Evolutionary conservation across 1,140 invertebrate species (phyloP).

Genomic region (Drosophila subpulchrella): DNA sequence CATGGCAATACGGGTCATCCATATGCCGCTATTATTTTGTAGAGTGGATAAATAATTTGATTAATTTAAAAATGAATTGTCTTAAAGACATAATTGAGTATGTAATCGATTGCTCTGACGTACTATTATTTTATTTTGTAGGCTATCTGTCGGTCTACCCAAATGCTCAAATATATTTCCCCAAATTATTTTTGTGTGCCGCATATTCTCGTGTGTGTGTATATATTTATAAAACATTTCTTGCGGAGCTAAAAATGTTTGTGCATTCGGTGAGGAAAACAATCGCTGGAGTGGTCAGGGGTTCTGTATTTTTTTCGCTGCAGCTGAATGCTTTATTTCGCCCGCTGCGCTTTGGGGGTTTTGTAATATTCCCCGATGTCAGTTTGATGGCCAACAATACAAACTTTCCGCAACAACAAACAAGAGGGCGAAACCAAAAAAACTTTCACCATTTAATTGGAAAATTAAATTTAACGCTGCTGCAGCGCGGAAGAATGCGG

Average conservation of each 20-base stretch:
- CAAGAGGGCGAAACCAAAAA: background rate
- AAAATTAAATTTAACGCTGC: conserved; percentile 76
- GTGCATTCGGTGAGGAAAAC: conserved; percentile 70
- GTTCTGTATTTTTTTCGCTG: conserved; percentile 36
- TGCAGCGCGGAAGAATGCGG: conserved; percentile 51
- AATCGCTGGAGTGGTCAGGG: conserved; percentile 36
- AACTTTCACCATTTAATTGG: conserved; percentile 73
- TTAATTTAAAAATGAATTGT: too few relatives aligned
- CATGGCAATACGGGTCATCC: too few relatives aligned
- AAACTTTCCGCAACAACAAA: conserved; percentile 44
- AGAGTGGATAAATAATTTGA: too few relatives aligned
- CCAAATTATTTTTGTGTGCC: background rate
- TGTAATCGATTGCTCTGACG: too few relatives aligned
- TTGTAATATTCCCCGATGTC: conserved; percentile 78
- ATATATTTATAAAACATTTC: conserved; percentile 37
- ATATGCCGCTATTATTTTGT: too few relatives aligned
- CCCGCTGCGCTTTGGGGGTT: conserved; percentile 59
- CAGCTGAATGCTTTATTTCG: conserved; percentile 42
- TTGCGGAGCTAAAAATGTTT: conserved; percentile 44
- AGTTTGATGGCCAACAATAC: conserved; percentile 67
- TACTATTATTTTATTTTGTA: background rate
- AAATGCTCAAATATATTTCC: background rate
- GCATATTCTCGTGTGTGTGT: background rate
- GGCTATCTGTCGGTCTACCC: background rate
- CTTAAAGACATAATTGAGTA: too few relatives aligned